Percentiles rank a stretch among this genome's conserved stretches.
phyloP scores from a whole-genome alignment of 23 tunicate species.

The Phallusia fumigata region DNA sequence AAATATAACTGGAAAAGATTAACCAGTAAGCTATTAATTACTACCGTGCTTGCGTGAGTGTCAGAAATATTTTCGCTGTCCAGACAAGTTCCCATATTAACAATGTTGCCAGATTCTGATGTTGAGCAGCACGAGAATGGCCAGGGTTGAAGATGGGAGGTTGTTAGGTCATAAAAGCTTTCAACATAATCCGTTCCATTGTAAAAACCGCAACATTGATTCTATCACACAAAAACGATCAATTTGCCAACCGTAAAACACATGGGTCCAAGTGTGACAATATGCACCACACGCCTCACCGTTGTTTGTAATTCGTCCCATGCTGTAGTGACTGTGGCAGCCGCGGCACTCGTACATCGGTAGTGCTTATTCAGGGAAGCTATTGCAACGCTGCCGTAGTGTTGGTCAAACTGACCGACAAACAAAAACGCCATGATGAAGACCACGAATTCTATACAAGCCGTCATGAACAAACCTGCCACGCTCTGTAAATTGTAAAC shows the following conservation, averaged over 20 bases:
- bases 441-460: background rate
- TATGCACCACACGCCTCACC: no score
- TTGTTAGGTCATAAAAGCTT: conserved; percentile 15
- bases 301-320: background rate
- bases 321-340: background rate
- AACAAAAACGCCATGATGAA: background rate
- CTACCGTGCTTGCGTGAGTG: conserved; percentile 16
- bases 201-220: conserved; percentile 25
- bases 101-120: conserved; percentile 3
- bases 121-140: conserved; percentile 20
- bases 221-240: background rate
- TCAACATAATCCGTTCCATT: conserved; percentile 30
- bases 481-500: background rate
- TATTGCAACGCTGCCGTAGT: background rate
- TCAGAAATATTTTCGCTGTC: background rate
- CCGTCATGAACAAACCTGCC: background rate
- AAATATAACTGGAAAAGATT: no score
- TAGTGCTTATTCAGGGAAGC: background rate
- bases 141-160: conserved; percentile 24
- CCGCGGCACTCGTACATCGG: background rate
- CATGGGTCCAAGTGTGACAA: no score
- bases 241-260: background rate
- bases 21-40: background rate
- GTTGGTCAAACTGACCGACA: background rate
- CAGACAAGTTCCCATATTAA: conserved; percentile 11